A percentile compares a stretch with the other conserved stretches of the same genome.
phyloP scores from a whole-genome alignment of 2,888 invertebrate species.

The Cataglyphis livida region DNA sequence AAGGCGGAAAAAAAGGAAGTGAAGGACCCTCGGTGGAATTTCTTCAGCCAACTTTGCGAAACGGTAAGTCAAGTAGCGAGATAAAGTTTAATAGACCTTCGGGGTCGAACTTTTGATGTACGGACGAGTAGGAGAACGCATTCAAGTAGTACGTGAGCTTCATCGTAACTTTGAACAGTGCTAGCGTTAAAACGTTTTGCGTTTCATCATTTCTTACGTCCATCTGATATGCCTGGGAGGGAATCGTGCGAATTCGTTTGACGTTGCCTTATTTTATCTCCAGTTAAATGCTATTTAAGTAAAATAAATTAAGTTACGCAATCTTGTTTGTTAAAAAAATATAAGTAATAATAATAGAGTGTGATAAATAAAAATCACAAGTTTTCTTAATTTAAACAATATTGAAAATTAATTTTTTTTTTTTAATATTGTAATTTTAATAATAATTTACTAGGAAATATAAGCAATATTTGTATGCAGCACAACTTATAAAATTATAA shows the following conservation, averaged over 20 bases:
- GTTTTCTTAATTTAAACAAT: not conserved
- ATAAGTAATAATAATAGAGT: not conserved
- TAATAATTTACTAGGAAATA: not conserved
- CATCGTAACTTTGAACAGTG: constrained; percentile 50
- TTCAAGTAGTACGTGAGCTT: constrained; percentile 51
- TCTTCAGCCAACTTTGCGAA: constrained; percentile 62
- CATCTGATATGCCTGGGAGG: constrained; percentile 1
- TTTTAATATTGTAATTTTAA: not conserved
- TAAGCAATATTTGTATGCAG: not conserved
- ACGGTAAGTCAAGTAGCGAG: constrained; percentile 69
- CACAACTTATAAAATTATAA: not conserved
- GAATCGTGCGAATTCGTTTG: not conserved
- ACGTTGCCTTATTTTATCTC: constrained; percentile 6
- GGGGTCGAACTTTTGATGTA: constrained; percentile 61
- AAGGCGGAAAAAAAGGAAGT: constrained; percentile 30
- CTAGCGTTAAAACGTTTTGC: constrained; percentile 37
- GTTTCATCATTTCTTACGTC: constrained; percentile 39
- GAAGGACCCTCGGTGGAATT: constrained; percentile 52
- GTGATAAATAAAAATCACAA: not conserved
- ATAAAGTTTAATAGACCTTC: constrained; percentile 68
- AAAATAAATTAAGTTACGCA: not conserved
- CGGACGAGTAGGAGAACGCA: constrained; percentile 45
- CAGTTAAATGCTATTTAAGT: constrained; percentile 35
- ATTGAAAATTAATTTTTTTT: not conserved
- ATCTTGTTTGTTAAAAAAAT: not conserved